Evolutionary conservation across 2,113 vertebrate genomes (phyloP), one percentile per base, ranked within the genome.

Genomic region (Takifugu bimaculatus): DNA sequence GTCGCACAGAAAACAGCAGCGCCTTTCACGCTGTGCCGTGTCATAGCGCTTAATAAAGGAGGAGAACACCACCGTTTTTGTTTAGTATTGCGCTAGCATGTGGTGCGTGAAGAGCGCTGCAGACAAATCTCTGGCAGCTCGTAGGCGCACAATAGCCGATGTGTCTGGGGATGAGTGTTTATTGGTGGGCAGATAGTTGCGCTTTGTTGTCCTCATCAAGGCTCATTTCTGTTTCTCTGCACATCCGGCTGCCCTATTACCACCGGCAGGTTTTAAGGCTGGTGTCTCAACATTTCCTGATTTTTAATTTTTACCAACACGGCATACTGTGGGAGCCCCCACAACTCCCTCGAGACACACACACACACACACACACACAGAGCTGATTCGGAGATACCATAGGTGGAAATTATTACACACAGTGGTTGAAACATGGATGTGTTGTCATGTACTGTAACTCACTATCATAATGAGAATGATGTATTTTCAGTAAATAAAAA

Each of bases 81-180:
- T 3, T 5, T 13, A 2, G n/a, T 67, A 75, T 59, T 27, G 59
- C 53, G 57, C 56, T 62, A 65, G 74, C 66, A 57, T 68, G 47
- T 54, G 68, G 77, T 80, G 52, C 13, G 9, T 70, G 74, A 84
- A 79, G 75, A 79, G 72, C 70, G 79, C 81, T 81, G 73, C 51
- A 81, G 69, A 57, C 44, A 65, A 62, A 74, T 76, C 51, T 86
- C 27, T 71, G 63, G 68, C 42, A 27, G 56, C 49, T 63, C 63
- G 25, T 69, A 49, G 57, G 54, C 68, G 27, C 60, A 86, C 85
- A 86, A 83, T 76, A 67, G 73, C 49, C 44, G 50, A 67, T 81
- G 80, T 87, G 85, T 88, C 39, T 75, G 54, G n/a, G 45, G 42
- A 1, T 53, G 35, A 81, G 79, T 77, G 65, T 82, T 71, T 76